A percentile compares a stretch with the other conserved stretches of the same genome.
Conservation (phyloP, 37 sponge, comb jelly and placozoan genomes). For the Eunapius fragilis region DNA sequence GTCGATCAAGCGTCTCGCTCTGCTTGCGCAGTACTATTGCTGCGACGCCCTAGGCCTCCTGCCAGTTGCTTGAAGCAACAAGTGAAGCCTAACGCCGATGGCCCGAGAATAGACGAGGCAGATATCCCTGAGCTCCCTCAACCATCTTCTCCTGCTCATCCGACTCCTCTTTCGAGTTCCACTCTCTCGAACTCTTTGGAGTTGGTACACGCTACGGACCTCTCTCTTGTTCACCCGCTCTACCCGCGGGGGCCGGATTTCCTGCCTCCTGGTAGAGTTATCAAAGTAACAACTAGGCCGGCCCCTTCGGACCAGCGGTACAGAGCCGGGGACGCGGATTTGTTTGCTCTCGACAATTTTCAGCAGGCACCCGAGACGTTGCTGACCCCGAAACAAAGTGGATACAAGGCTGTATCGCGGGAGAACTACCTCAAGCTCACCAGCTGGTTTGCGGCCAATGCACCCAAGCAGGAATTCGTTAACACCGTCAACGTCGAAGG, state of each 20-base stretch:
- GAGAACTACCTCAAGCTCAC: conserved; percentile 80
- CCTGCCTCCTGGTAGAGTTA: conserved; percentile 49
- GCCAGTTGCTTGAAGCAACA: neutral
- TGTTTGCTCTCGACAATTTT: conserved; percentile 26
- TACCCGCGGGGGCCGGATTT: conserved; percentile 59
- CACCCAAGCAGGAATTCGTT: conserved; percentile 56
- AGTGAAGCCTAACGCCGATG: neutral
- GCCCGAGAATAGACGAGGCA: neutral
- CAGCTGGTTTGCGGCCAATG: conserved; percentile 72
- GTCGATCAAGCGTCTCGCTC: conserved; percentile 57
- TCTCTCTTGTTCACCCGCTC: conserved; percentile 24
- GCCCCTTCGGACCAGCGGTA: neutral
- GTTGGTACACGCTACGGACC: neutral
- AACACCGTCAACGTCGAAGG: conserved; percentile 44
- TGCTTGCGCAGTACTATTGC: conserved; percentile 61
- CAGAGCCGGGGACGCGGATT: neutral
- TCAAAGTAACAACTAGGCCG: neutral
- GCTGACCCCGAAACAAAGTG: neutral
- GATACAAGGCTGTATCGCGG: conserved; percentile 35
- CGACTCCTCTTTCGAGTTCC: neutral
- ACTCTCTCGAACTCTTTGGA: neutral
- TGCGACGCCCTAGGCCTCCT: conserved; percentile 63
- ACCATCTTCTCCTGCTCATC: neutral
- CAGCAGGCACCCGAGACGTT: neutral
- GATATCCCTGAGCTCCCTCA: neutral